Conservation (phyloP, 2,113 vertebrate species). For the Thamnaconus septentrionalis region DNA sequence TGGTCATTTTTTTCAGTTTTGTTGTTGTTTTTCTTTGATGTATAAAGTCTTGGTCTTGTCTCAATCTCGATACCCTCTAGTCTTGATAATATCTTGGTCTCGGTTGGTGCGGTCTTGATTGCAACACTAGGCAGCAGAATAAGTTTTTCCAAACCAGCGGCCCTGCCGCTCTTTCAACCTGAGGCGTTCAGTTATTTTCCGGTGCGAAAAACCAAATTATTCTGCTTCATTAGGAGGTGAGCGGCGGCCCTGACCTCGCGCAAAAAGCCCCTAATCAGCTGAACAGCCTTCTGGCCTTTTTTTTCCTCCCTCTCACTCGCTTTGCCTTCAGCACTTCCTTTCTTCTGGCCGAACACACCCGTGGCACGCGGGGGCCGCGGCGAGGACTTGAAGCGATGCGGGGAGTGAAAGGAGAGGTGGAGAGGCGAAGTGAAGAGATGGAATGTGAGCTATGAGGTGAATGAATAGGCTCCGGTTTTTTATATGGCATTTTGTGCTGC, state of each 20-base stretch:
- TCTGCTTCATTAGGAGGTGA: constrained; percentile 52
- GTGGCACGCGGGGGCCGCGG: constrained; percentile 16
- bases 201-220: constrained; percentile 44
- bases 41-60: too few relatives aligned
- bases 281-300: constrained; percentile 21
- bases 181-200: too few relatives aligned
- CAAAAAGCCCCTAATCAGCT: constrained; percentile 20
- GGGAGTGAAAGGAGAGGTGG: constrained; percentile 13
- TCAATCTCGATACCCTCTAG: too few relatives aligned
- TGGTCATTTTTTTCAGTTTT: too few relatives aligned
- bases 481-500: constrained; percentile 11
- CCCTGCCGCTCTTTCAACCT: too few relatives aligned
- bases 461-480: constrained; percentile 51
- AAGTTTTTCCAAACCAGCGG: too few relatives aligned
- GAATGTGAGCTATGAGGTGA: constrained; percentile 53
- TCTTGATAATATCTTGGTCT: too few relatives aligned
- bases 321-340: neutral
- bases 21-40: too few relatives aligned
- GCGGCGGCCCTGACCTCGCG: constrained; percentile 41
- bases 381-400: constrained; percentile 23
- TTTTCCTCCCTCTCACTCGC: too few relatives aligned
- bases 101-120: too few relatives aligned
- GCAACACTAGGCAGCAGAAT: too few relatives aligned
- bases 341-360: constrained; percentile 9
- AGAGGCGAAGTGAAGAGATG: constrained; percentile 23